These are phyloP conservation scores for Grantiella picta DNA, from an alignment of 2,113 vertebrate genomes.

Conservation along the genomic window DNA sequence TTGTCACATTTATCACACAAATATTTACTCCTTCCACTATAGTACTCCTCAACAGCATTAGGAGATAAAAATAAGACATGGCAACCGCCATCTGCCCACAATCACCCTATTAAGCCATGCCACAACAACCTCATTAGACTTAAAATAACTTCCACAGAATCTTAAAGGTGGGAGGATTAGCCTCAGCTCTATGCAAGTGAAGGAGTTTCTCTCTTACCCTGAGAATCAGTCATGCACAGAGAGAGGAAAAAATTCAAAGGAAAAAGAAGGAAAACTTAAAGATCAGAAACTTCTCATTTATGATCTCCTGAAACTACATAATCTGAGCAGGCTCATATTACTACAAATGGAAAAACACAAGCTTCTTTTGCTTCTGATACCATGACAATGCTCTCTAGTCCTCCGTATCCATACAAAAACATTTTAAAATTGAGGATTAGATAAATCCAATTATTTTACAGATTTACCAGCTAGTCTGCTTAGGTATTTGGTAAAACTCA, in stretches of 20 bases:
- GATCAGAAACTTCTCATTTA: neutral
- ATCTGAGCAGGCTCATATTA: neutral
- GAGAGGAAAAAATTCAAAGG: fast-evolving
- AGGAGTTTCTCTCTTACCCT: neutral
- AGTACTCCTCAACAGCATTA: slow-evolving; percentile 7
- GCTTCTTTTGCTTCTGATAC: neutral
- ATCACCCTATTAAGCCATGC: slow-evolving; percentile 54
- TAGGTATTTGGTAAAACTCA: neutral
- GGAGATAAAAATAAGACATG: slow-evolving; percentile 41
- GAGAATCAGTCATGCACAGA: neutral
- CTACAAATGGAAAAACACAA: neutral
- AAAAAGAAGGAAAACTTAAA: neutral
- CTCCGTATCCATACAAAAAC: fast-evolving
- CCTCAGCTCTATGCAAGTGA: neutral
- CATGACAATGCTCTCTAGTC: neutral
- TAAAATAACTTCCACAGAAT: slow-evolving; percentile 60
- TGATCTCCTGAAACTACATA: neutral
- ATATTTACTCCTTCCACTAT: neutral
- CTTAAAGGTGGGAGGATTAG: slow-evolving; percentile 55
- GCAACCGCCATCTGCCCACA: slow-evolving; percentile 47
- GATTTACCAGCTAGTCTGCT: neutral
- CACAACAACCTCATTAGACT: slow-evolving; percentile 57
- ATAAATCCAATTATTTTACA: slow-evolving; percentile 33
- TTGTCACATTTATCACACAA: neutral
- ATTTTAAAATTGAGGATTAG: neutral